A percentile compares a stretch with the other conserved stretches of the same genome.
Conservation (phyloP, 2,113 vertebrate genomes). For the Anguilla japonica region DNA sequence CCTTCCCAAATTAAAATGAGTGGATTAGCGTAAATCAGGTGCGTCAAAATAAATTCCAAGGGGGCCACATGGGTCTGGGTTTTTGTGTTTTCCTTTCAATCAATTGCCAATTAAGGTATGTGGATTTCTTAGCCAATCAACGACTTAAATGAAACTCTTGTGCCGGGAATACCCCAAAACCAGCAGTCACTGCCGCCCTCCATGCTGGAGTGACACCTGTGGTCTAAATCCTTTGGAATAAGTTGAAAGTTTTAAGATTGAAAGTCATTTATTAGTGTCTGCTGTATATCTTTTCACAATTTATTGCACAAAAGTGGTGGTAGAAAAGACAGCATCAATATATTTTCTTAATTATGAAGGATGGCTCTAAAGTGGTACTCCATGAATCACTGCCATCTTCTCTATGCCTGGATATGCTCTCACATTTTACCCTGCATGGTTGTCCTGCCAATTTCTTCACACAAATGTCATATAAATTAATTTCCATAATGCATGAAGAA, state of each 20-base stretch:
- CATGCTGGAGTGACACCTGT: too few relatives aligned
- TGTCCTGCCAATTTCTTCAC: not conserved
- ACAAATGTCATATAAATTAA: not conserved
- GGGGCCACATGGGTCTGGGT: too few relatives aligned
- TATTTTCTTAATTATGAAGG: conserved; percentile 6
- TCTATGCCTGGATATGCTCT: not conserved
- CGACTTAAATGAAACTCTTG: too few relatives aligned
- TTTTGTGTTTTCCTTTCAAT: too few relatives aligned
- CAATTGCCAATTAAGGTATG: too few relatives aligned
- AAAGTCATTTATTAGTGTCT: not conserved
- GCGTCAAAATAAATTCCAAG: too few relatives aligned
- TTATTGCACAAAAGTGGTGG: not conserved
- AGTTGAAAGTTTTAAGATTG: not conserved
- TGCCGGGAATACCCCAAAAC: too few relatives aligned
- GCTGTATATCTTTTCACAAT: not conserved
- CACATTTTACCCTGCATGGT: not conserved
- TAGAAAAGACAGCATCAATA: not conserved
- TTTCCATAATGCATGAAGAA: not conserved
- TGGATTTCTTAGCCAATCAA: too few relatives aligned
- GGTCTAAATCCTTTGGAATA: not conserved
- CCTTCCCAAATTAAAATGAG: too few relatives aligned
- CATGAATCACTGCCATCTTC: not conserved
- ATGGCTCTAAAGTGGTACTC: not conserved
- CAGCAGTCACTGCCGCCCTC: too few relatives aligned
- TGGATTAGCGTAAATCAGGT: too few relatives aligned